Percentiles rank a stretch among this genome's conserved stretches.
phyloP scores from a whole-genome alignment of 2,113 vertebrate species.

The Oophaga pumilio region DNA sequence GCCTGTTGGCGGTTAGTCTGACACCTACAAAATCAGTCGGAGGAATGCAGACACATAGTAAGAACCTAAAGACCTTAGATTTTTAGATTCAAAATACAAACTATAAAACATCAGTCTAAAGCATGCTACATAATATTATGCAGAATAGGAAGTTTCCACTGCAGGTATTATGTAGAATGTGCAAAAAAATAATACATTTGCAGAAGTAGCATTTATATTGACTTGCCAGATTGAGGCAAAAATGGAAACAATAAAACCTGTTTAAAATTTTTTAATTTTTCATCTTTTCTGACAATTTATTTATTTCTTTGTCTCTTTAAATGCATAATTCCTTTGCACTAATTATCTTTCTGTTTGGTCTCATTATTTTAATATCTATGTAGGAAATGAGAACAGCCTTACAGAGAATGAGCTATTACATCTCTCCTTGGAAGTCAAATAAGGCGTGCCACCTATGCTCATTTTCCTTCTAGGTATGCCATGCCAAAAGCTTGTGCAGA shows the following conservation, averaged over 20 bases:
- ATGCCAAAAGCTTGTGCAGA: conserved; percentile 83
- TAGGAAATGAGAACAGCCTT: conserved; percentile 25
- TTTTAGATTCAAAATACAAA: too few relatives aligned
- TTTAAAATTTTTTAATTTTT: neutral
- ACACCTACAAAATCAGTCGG: too few relatives aligned
- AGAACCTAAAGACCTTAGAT: too few relatives aligned
- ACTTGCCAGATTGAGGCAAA: neutral
- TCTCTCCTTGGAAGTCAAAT: conserved; percentile 38
- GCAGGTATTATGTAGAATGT: neutral
- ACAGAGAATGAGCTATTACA: conserved; percentile 39
- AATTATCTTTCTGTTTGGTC: conserved; percentile 28
- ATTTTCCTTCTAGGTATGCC: conserved; percentile 59
- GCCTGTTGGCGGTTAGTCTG: too few relatives aligned
- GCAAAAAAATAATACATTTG: neutral
- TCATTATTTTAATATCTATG: conserved; percentile 49
- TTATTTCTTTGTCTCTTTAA: neutral
- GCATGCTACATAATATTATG: too few relatives aligned
- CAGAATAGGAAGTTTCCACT: neutral
- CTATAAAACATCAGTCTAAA: too few relatives aligned
- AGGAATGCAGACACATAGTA: too few relatives aligned
- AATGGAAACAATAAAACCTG: neutral
- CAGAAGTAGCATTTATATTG: neutral
- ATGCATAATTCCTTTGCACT: neutral
- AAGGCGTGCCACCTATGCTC: conserved; percentile 50
- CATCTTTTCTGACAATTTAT: neutral